Conservation (phyloP, 2,888 invertebrate genomes). For the Papilio demoleus region DNA sequence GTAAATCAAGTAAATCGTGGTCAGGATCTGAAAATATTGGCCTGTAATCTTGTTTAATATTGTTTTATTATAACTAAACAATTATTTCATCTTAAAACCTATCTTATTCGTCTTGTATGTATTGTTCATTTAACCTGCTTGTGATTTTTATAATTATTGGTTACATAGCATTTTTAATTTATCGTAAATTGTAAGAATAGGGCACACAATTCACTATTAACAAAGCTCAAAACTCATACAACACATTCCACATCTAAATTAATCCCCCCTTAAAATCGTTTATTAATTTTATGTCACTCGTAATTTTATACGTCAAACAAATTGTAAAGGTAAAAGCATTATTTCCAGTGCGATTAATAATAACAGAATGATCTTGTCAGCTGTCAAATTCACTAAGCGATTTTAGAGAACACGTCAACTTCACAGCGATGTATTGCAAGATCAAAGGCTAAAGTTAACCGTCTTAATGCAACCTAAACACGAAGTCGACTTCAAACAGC, state of each 20-base stretch:
- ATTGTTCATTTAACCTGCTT: no score
- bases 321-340: constrained; percentile 30
- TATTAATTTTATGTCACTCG: constrained; percentile 2
- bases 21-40: no score
- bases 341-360: constrained; percentile 24
- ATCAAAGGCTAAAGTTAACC: constrained; percentile 22
- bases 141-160: no score
- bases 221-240: neutral
- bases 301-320: neutral
- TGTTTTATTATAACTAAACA: constrained; percentile 30
- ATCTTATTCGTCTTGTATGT: no score
- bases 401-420: constrained; percentile 20
- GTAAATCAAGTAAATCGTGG: no score
- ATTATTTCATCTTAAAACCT: no score
- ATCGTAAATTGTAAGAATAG: neutral
- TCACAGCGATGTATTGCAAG: constrained; percentile 13
- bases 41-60: neutral
- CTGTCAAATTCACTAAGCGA: constrained; percentile 27
- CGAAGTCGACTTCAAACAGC: constrained; percentile 11
- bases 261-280: neutral
- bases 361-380: constrained; percentile 9
- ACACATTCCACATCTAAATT: neutral
- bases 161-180: no score
- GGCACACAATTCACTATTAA: neutral
- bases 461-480: constrained; percentile 20